Evolutionary conservation across 1,140 invertebrate species (phyloP).

Genomic region (Samia ricini): DNA sequence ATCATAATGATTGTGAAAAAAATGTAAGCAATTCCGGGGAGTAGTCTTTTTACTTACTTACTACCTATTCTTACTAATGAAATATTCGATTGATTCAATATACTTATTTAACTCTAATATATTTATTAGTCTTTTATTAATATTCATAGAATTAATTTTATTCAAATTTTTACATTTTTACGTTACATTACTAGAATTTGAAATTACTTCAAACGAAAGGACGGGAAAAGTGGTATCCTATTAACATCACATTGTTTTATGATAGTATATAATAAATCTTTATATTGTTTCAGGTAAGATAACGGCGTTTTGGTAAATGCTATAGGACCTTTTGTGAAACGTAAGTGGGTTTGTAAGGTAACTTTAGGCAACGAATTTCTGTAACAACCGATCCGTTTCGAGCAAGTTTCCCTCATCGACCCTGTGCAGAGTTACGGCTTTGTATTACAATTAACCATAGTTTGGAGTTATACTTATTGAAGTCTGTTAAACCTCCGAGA

Average conservation of each 20-base stretch:
- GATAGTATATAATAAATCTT: slow-evolving; percentile 1
- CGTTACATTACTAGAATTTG: too few relatives aligned
- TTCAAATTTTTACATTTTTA: too few relatives aligned
- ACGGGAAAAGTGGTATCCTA: background rate
- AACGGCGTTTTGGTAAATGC: background rate
- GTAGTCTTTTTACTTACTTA: too few relatives aligned
- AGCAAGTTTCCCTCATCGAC: slow-evolving; percentile 13
- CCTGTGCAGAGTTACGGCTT: slow-evolving; percentile 2
- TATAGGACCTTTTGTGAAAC: background rate
- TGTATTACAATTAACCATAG: slow-evolving; percentile 18
- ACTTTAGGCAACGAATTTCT: slow-evolving; percentile 12
- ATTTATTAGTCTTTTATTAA: too few relatives aligned
- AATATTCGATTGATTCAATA: too few relatives aligned
- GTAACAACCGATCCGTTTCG: slow-evolving; percentile 16
- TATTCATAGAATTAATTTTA: too few relatives aligned
- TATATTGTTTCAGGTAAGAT: slow-evolving; percentile 7
- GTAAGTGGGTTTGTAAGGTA: background rate
- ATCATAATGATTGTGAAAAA: too few relatives aligned
- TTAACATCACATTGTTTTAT: too few relatives aligned
- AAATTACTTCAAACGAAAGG: background rate
- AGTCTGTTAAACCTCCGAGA: slow-evolving; percentile 14
- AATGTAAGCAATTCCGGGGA: too few relatives aligned
- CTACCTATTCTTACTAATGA: too few relatives aligned
- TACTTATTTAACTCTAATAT: too few relatives aligned
- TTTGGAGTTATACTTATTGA: slow-evolving; percentile 15